phyloP scores from a whole-genome alignment of 2,888 invertebrate genomes.

The Temnothorax unifasciatus region DNA sequence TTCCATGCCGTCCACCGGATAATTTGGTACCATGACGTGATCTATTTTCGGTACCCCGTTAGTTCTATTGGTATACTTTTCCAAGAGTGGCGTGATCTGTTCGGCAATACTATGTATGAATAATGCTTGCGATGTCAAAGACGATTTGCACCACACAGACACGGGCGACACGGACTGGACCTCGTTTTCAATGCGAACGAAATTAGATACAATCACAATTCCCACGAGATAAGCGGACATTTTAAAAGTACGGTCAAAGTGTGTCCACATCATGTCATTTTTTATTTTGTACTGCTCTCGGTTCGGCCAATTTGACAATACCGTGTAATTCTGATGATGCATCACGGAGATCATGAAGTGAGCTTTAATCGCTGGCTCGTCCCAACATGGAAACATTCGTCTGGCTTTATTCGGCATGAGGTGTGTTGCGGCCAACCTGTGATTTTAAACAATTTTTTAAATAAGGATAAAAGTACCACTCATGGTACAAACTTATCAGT shows the following conservation, averaged over 20 bases:
- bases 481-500: no score
- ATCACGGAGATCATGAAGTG: conserved; percentile 89
- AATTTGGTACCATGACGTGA: conserved; percentile 9
- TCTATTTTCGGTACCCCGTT: conserved; percentile 14
- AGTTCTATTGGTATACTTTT: not conserved
- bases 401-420: conserved; percentile 90
- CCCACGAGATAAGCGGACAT: conserved; percentile 38
- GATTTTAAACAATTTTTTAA: not conserved
- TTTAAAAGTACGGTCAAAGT: not conserved
- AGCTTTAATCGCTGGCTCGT: conserved; percentile 91
- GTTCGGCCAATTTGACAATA: conserved; percentile 82
- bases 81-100: not conserved
- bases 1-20: not conserved
- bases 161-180: no score
- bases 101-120: not conserved
- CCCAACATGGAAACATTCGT: conserved; percentile 92
- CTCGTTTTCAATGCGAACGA: not conserved
- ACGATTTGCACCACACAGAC: conserved; percentile 24
- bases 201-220: not conserved
- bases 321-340: conserved; percentile 86
- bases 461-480: no score
- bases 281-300: not conserved
- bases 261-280: not conserved
- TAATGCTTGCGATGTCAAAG: not conserved
- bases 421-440: conserved; percentile 89